Evolutionary conservation across 1,140 invertebrate genomes (phyloP), one percentile per base, ranked within the genome.

Genomic region (Ceratoteleas bidentatus): DNA sequence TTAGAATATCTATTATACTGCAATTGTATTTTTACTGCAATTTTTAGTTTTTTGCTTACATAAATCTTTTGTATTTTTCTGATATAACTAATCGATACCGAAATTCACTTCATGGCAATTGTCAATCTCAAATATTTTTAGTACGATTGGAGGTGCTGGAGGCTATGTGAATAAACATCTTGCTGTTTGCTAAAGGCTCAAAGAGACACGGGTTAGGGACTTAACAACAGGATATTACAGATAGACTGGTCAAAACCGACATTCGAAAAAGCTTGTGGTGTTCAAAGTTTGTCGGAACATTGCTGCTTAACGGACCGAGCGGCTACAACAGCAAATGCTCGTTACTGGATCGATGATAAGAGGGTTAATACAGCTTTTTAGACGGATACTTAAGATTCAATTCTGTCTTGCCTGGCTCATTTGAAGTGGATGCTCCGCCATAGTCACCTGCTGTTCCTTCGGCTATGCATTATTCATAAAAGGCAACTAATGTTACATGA

Each of bases 381-480:
- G 84, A 72, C 78, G 74, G 84, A 88, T 87, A 91, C 85, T 90
- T 87, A 90, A 90, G 86, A 90, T 89, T 90, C 87, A 89, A 90
- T 89, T 90, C 90, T 87, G 84, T 90, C 88, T 91, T 91, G 90
- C 90, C 90, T 91, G 90, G 88, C 86, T 91, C 86, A 88, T 89
- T 87, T 90, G 89, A 85, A 91, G 90, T 87, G 90, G 88, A 85
- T 87, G 87, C 83, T 87, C 87, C 86, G 87, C 84, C 87, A 89
- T 85, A 84, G 86, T 85, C 82, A 89, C 87, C 85, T 78, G 87
- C 73, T 90, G 88, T 88, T 90, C 89, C 89, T 90, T 90, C 69
- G 85, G 87, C 89, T 90, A 88, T 90, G 89, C 90, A 89, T 89
- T 89, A 89, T 91, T 89, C 88, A 91, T 89, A 88, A 91, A 91